Base-by-base conservation (phyloP, 1,140 invertebrate genomes). In the Platyura marginata region DNA sequence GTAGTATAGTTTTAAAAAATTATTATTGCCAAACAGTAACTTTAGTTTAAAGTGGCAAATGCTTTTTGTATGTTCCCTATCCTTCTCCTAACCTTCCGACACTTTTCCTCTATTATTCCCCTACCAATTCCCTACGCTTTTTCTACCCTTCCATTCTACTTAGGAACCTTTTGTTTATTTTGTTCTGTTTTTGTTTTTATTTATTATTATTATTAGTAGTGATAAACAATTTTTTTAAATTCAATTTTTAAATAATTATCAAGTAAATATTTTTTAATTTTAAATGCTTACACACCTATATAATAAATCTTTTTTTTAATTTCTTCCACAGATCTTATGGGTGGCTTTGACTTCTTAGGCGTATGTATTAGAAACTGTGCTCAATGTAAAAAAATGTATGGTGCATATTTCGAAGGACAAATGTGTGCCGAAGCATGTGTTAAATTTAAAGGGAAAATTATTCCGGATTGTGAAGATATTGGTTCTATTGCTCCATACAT, bases 381-480 rank as follows among this genome's bases (percentile, higher is more conserved):
- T 0, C 83, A 87, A 53, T 88, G 84, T 61, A 84, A 83, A 56
- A 83, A 81, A 55, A 86, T 87, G 74, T 79, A 81, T 47, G 83
- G 81, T 0, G 70, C 72, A 0, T 87, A 82, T 64, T 90, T 90
- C 57, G 77, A 87, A 49, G 84, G 82, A 0, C 73, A 81, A 40
- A 68, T 77, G 0, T 90, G 85, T 53, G 84, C 81, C 0, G 79
- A 86, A 49, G 73, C 75, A 44, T 89, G 85, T 53, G 67, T 86
- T 34, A 79, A 82, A 53, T 79, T 75, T 55, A 81, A 81, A 52
- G 82, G 82, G 41, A 81, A 81, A 57, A 68, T 80, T 33, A 81
- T 85, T 36, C 81, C 82, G 0, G 85, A 90, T 51, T 88, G 84
- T 55, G 79, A 84, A 61, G 77, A 86, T 54, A 69, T 77, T 36